Evolutionary conservation across 2,113 vertebrate genomes (phyloP), one percentile per base, ranked within the genome.

Genomic region (Strigops habroptila): DNA sequence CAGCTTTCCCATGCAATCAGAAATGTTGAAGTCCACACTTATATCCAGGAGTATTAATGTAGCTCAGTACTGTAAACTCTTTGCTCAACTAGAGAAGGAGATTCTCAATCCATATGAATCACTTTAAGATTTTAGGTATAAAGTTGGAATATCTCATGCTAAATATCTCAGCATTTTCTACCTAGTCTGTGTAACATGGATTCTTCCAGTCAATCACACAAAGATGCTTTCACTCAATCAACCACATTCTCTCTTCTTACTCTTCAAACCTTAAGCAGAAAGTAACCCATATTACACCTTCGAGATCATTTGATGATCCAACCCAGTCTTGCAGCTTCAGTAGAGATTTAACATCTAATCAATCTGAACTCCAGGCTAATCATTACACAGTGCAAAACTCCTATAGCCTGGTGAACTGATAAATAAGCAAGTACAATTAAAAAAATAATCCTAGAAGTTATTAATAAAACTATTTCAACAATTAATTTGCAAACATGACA

Each of bases 11-110:
- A 62, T 0, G 5, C 18, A 21, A 11, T 23, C 41, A 86, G 68
- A 48, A 82, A 74, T 7, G 7, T 8, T 65, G 53, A 91, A 30
- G 41, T 19, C 30, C 24, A 65, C 35, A 57, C 21, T 64, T 52
- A 43, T 0, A 1, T 21, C 76, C 37, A 6, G 1, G 27, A 70
- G 7, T 25, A 67, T n/a, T 65, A 65, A n/a, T 2, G 12, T 1
- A 51, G 35, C 27, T 57, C 68, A 44, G 22, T 22, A 65, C 1
- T 48, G 14, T n/a, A 23, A 88, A 65, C 9, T 22, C 49, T 65
- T 43, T 30, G 24, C 30, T 75, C 74, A 51, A 21, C 39, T 33
- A n/a, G 3, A 60, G 30, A 24, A 53, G 10, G 28, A 74, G 39
- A 65, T 57, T n/a, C 39, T 31, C 43, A 48, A 51, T 3, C 16